Evolutionary conservation across 2,113 vertebrate genomes (phyloP).

Genomic region (Gymnorhina tibicen): DNA sequence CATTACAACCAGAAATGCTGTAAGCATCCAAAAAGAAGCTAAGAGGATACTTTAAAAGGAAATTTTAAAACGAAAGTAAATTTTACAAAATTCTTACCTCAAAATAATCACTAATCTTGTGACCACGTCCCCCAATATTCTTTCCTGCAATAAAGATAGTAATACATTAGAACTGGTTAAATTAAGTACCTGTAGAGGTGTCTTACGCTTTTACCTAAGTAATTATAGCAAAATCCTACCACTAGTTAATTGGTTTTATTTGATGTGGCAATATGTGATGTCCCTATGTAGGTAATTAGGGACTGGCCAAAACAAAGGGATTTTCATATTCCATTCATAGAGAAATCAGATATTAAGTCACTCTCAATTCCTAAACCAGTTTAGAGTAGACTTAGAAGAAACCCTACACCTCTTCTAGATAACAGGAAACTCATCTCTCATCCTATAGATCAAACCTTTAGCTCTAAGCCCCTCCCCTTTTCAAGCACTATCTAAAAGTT

Average conservation of each 20-base stretch:
- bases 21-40: background rate
- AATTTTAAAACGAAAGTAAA: background rate
- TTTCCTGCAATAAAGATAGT: conserved; percentile 81
- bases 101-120: conserved; percentile 99
- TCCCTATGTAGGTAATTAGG: background rate
- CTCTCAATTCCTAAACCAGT: background rate
- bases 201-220: background rate
- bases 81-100: conserved; percentile 81
- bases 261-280: background rate
- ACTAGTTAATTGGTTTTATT: background rate
- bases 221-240: conserved; percentile 16
- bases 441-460: background rate
- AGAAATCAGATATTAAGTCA: background rate
- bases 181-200: background rate
- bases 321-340: background rate
- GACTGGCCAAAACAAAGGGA: background rate
- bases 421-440: background rate
- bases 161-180: background rate
- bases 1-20: background rate
- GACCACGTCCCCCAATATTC: conserved; percentile 85
- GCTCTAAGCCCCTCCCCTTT: background rate
- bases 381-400: background rate
- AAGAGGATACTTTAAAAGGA: background rate
- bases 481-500: background rate
- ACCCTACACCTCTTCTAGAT: background rate